These are phyloP conservation scores for Catocala sponsa DNA, from an alignment of 2,888 invertebrate species.

Conservation along the genomic window DNA sequence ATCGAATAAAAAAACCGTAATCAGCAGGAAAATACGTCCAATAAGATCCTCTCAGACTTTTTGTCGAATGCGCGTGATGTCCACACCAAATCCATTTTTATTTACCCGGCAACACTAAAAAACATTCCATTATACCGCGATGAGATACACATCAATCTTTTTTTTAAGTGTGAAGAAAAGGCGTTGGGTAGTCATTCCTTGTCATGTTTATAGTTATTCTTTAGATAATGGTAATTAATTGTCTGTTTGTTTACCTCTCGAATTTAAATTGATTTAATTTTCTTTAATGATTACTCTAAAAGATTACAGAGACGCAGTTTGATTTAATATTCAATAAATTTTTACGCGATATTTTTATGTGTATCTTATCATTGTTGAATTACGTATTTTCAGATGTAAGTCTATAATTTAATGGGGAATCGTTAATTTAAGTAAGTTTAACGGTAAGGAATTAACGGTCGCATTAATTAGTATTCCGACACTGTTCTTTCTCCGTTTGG, in stretches of 20 bases:
- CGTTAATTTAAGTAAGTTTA: too few relatives aligned
- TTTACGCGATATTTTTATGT: constrained; percentile 6
- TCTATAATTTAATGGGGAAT: too few relatives aligned
- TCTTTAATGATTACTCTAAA: constrained; percentile 12
- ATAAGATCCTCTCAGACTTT: constrained; percentile 1
- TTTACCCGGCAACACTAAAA: constrained; percentile 28
- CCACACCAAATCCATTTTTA: constrained; percentile 31
- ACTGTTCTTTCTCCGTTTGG: too few relatives aligned
- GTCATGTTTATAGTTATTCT: constrained; percentile 51
- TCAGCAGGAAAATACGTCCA: background rate
- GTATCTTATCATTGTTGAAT: constrained; percentile 14
- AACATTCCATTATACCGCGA: constrained; percentile 23
- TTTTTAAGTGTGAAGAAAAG: constrained; percentile 29
- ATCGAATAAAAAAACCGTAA: too few relatives aligned
- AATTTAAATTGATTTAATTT: constrained; percentile 46
- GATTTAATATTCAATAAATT: constrained; percentile 25
- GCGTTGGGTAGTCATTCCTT: constrained; percentile 31
- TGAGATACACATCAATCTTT: constrained; percentile 39
- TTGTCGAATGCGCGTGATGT: constrained; percentile 35
- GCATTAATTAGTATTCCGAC: too few relatives aligned
- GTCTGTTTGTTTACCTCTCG: constrained; percentile 32
- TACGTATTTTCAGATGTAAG: too few relatives aligned
- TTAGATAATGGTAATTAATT: constrained; percentile 53
- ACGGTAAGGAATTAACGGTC: too few relatives aligned
- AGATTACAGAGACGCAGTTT: constrained; percentile 25